Conservation (phyloP, 2,797 vertebrate species). For the Sitta carolinensis region DNA sequence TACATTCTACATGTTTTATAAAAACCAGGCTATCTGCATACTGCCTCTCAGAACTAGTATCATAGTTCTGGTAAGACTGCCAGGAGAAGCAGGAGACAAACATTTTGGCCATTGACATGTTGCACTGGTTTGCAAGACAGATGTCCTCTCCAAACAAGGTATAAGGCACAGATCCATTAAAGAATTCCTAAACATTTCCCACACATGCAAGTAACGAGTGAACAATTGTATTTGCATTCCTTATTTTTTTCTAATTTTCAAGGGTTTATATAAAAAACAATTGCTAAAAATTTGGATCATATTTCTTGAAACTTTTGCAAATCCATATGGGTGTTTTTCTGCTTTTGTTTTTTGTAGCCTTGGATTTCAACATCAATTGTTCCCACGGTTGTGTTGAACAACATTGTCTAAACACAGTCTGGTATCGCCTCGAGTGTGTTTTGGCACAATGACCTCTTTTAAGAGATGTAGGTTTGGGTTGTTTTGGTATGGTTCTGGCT, state of each 20-base stretch:
- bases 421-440: neutral
- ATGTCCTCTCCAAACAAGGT: neutral
- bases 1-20: neutral
- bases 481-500: neutral
- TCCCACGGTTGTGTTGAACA: neutral
- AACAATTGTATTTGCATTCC: neutral
- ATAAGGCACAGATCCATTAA: neutral
- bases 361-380: conserved; percentile 8
- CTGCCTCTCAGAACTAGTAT: neutral
- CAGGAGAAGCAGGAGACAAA: neutral
- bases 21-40: neutral
- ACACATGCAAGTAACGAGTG: neutral
- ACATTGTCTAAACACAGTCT: neutral
- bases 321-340: neutral
- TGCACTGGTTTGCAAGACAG: neutral
- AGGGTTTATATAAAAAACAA: neutral
- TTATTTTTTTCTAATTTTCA: neutral
- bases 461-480: neutral
- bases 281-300: neutral
- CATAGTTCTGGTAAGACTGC: neutral
- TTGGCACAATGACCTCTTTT: neutral
- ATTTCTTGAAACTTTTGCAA: neutral
- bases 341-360: neutral
- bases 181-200: neutral
- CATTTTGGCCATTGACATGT: neutral